A percentile compares a stretch with the other conserved stretches of the same genome.
Conservation (phyloP, 2,888 invertebrate species). For the Cosmia trapezina region DNA sequence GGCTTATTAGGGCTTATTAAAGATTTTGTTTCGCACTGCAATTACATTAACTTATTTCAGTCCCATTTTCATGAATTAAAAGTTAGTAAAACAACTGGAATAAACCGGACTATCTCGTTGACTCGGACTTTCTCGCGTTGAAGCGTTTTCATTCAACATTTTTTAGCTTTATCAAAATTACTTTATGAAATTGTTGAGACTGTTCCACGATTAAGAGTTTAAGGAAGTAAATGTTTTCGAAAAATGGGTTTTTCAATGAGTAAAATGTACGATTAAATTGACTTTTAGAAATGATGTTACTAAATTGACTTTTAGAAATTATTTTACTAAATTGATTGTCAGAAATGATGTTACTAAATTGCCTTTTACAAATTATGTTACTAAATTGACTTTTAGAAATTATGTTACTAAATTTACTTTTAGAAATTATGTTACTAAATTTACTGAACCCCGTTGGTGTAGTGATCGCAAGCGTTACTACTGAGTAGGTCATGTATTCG, state of each 20-base stretch:
- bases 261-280: background rate
- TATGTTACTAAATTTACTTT: no score
- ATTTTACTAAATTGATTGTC: no score
- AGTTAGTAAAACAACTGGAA: constrained; percentile 50
- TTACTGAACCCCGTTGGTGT: no score
- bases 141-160: constrained; percentile 43
- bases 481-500: no score
- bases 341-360: no score
- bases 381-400: no score
- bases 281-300: background rate
- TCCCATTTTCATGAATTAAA: constrained; percentile 49
- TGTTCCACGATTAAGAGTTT: constrained; percentile 19
- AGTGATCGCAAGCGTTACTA: no score
- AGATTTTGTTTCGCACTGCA: constrained; percentile 37
- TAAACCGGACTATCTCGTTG: constrained; percentile 44
- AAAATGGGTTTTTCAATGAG: background rate
- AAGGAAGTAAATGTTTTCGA: constrained; percentile 4
- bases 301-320: no score
- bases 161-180: constrained; percentile 51
- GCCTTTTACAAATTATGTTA: no score
- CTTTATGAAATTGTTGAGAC: constrained; percentile 47
- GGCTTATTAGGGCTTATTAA: no score
- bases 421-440: no score
- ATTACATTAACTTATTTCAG: constrained; percentile 47
- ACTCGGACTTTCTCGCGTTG: constrained; percentile 41